Percentiles rank a stretch among this genome's conserved stretches.
Conservation (phyloP, 1,140 invertebrate genomes). For the Acromyrmex heyeri region DNA sequence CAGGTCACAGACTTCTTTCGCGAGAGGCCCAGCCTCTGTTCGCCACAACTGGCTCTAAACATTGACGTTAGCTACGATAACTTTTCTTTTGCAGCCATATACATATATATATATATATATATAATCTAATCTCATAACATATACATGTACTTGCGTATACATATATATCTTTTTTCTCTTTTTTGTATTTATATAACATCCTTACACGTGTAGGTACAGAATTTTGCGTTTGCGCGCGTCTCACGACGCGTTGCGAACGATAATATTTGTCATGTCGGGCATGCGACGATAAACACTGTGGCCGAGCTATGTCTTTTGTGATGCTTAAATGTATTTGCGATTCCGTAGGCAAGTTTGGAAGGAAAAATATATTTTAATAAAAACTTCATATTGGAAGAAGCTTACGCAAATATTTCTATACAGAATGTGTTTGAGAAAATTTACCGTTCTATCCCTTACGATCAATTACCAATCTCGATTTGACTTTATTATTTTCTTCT, state of each 20-base stretch:
- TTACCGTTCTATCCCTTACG: background rate
- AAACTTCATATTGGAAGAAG: background rate
- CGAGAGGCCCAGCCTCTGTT: constrained; percentile 79
- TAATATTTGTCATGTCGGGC: constrained; percentile 32
- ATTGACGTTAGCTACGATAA: constrained; percentile 73
- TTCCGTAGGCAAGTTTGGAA: background rate
- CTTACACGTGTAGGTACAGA: constrained; percentile 28
- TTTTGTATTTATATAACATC: constrained; percentile 56
- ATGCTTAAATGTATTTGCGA: background rate
- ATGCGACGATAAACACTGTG: constrained; percentile 41
- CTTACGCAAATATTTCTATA: constrained; percentile 9
- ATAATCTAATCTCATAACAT: constrained; percentile 59
- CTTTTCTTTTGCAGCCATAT: constrained; percentile 66
- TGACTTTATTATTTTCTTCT: background rate
- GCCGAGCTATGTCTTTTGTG: constrained; percentile 3
- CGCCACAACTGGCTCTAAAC: constrained; percentile 74
- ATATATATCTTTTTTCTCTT: constrained; percentile 58
- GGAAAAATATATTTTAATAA: background rate
- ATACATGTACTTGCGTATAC: constrained; percentile 62
- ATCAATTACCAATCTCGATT: background rate
- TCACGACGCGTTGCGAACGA: background rate
- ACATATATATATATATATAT: constrained; percentile 38
- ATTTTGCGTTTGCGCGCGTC: background rate
- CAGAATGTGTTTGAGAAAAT: background rate
- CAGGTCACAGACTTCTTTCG: constrained; percentile 24